phyloP scores from a whole-genome alignment of 2,888 invertebrate genomes.

The Amphiduros pacificus region DNA sequence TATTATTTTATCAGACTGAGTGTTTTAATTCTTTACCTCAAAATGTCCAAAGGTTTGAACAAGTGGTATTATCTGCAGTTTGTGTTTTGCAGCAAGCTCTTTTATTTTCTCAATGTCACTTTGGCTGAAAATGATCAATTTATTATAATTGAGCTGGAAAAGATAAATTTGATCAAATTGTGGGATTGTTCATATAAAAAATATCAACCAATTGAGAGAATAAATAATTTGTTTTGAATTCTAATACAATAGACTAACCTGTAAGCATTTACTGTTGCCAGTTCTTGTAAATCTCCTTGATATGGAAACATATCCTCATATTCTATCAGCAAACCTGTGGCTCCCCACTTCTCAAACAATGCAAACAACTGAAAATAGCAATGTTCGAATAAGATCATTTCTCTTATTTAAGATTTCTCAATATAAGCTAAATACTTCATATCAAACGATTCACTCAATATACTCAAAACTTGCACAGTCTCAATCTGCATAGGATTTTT shows the following conservation, averaged over 20 bases:
- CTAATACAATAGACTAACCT: background rate
- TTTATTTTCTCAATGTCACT: slow-evolving; percentile 64
- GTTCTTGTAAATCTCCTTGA: slow-evolving; percentile 64
- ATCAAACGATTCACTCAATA: no score
- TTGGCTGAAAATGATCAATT: slow-evolving; percentile 38
- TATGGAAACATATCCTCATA: slow-evolving; percentile 90
- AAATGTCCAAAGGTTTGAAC: slow-evolving; percentile 86
- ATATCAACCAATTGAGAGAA: no score
- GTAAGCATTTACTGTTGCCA: slow-evolving; percentile 72
- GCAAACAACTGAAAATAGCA: no score
- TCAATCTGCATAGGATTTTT: no score
- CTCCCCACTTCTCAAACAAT: slow-evolving; percentile 63
- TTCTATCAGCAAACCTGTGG: slow-evolving; percentile 77
- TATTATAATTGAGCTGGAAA: background rate
- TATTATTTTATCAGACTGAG: no score
- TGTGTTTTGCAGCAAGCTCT: slow-evolving; percentile 66
- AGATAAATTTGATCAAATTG: background rate
- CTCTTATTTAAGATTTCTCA: no score
- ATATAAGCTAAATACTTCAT: no score
- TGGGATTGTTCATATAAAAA: background rate
- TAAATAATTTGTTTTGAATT: no score
- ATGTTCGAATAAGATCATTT: no score
- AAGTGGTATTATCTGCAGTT: slow-evolving; percentile 75
- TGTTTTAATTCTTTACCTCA: no score
- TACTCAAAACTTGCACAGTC: no score